Conservation (phyloP, 2,888 invertebrate species). For the Nesidiocoris tenuis region DNA sequence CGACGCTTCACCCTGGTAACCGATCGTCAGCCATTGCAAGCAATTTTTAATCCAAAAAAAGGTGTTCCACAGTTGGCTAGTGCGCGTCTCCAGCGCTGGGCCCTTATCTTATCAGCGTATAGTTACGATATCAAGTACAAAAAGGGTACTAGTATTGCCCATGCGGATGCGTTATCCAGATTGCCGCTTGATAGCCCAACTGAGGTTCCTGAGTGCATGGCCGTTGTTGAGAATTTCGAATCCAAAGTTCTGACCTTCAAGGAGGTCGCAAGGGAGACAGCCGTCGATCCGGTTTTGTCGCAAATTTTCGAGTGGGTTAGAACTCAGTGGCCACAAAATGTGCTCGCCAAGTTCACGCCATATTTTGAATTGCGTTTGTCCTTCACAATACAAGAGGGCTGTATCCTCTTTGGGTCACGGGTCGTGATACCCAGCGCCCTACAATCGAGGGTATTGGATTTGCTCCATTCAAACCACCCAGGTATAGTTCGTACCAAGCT, state of each 20-base stretch:
- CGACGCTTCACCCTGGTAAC: background rate
- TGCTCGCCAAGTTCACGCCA: background rate
- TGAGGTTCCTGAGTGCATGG: background rate
- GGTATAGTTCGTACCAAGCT: slow-evolving; percentile 12
- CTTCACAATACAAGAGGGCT: slow-evolving; percentile 7
- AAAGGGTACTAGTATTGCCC: slow-evolving; percentile 18
- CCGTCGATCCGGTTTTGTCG: background rate
- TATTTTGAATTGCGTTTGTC: background rate
- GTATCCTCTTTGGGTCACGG: slow-evolving; percentile 12
- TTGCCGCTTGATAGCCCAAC: slow-evolving; percentile 3
- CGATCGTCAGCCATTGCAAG: background rate
- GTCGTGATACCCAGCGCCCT: slow-evolving; percentile 16
- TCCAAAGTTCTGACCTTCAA: background rate
- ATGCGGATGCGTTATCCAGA: slow-evolving; percentile 36
- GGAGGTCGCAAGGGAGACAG: background rate
- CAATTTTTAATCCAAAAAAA: slow-evolving; percentile 17
- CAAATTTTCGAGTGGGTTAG: background rate
- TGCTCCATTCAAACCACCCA: slow-evolving; percentile 9
- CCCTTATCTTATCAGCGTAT: slow-evolving; percentile 22
- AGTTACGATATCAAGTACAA: slow-evolving; percentile 24
- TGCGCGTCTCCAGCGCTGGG: slow-evolving; percentile 32
- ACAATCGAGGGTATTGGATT: background rate
- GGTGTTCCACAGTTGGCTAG: slow-evolving; percentile 24
- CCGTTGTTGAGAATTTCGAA: background rate
- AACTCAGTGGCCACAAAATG: slow-evolving; percentile 2